These are phyloP conservation scores for Drosophila parvula DNA, from an alignment of 1,140 invertebrate species.

Conservation along the genomic window DNA sequence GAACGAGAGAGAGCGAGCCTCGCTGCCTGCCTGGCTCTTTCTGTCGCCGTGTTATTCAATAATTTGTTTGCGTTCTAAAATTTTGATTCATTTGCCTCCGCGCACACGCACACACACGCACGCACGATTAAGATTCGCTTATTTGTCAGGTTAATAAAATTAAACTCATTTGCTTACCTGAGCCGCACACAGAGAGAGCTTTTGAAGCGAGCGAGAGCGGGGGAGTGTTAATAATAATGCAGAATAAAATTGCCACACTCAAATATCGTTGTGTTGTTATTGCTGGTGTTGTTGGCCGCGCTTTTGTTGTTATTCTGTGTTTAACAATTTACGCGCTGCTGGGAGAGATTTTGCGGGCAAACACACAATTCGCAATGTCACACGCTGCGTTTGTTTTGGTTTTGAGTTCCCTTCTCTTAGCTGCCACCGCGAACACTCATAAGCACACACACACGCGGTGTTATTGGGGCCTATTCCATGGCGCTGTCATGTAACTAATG, in stretches of 20 bases:
- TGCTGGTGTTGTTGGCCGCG: constrained; percentile 5
- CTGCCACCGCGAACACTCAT: neutral
- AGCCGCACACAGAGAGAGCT: constrained; percentile 11
- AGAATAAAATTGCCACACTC: constrained; percentile 43
- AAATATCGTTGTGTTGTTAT: constrained; percentile 29
- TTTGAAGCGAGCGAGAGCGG: constrained; percentile 29
- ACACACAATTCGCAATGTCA: constrained; percentile 28
- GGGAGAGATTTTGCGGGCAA: constrained; percentile 26
- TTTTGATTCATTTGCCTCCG: constrained; percentile 69
- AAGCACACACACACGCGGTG: neutral
- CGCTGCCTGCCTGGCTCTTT: too few species aligned
- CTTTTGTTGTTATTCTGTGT: constrained; percentile 13
- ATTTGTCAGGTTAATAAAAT: constrained; percentile 76
- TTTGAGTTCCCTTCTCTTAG: neutral
- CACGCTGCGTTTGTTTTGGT: constrained; percentile 32
- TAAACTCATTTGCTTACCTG: constrained; percentile 76
- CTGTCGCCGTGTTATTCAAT: constrained; percentile 61
- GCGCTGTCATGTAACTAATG: neutral
- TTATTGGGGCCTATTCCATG: neutral
- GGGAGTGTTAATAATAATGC: constrained; percentile 65
- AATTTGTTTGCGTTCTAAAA: constrained; percentile 75
- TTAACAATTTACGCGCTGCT: constrained; percentile 17
- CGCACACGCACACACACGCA: constrained; percentile 26
- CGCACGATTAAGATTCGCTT: constrained; percentile 46
- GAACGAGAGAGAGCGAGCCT: neutral